These are phyloP conservation scores for Sesamia inferens DNA, from an alignment of 2,888 invertebrate genomes.

Conservation along the genomic window DNA sequence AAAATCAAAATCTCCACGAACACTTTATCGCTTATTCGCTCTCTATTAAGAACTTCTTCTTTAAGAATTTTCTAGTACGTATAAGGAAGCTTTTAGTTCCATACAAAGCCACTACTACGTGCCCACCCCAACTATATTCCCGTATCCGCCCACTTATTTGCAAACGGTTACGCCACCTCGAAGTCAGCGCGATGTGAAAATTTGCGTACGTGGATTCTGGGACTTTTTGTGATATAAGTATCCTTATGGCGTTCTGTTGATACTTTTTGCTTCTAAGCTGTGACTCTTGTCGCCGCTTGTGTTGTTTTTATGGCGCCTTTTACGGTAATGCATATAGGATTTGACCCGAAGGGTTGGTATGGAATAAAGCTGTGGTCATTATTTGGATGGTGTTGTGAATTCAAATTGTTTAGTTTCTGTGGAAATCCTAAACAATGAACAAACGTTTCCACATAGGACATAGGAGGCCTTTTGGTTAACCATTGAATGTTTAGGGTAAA, in stretches of 20 bases:
- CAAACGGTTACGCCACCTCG: slow-evolving; percentile 51
- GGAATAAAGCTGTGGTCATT: background rate
- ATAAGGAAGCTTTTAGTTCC: background rate
- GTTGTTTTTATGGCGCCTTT: slow-evolving; percentile 9
- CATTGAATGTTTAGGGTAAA: background rate
- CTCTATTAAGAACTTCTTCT: background rate
- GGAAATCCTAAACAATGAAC: background rate
- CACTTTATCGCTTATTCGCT: background rate
- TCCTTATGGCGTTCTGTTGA: slow-evolving; percentile 27
- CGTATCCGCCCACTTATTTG: slow-evolving; percentile 57
- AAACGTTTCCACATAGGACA: background rate
- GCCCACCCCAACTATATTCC: slow-evolving; percentile 8
- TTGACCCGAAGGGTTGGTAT: background rate
- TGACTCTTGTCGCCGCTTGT: slow-evolving; percentile 5
- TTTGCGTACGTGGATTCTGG: slow-evolving; percentile 54
- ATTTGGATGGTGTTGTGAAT: background rate
- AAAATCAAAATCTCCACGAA: no score
- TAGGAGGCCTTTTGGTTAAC: no score
- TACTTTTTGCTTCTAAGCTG: slow-evolving; percentile 42
- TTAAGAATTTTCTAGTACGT: background rate
- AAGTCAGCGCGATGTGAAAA: slow-evolving; percentile 65
- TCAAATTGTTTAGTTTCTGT: background rate
- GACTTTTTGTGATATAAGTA: slow-evolving; percentile 55
- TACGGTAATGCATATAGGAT: background rate
- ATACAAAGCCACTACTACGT: background rate